phyloP scores from a whole-genome alignment of 2,113 vertebrate species.

The Elaphurus davidianus region DNA sequence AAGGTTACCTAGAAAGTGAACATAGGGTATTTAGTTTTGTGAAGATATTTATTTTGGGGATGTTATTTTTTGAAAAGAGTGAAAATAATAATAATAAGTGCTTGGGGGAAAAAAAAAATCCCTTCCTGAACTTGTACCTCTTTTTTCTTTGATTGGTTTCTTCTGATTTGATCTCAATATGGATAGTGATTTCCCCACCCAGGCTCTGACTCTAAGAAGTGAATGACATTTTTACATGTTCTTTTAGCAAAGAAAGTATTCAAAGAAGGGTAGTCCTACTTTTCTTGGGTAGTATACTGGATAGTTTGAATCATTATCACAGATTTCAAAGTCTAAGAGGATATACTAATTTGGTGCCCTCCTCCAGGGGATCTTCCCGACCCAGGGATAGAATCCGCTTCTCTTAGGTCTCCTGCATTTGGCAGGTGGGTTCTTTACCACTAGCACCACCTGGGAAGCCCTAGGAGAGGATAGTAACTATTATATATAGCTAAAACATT shows the following conservation, averaged over 20 bases:
- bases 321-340: constrained; percentile 66
- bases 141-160: neutral
- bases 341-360: constrained; percentile 49
- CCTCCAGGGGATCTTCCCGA: neutral
- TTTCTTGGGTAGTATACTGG: neutral
- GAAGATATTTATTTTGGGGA: neutral
- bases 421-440: neutral
- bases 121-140: neutral
- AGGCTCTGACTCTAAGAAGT: neutral
- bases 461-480: neutral
- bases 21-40: neutral
- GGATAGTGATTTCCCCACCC: neutral
- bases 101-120: neutral
- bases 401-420: neutral
- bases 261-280: neutral
- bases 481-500: neutral
- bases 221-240: neutral
- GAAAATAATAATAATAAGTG: neutral
- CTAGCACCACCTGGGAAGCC: neutral
- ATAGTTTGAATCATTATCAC: neutral
- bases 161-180: neutral
- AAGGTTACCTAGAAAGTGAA: neutral
- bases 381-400: neutral
- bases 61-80: neutral
- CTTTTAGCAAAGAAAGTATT: constrained; percentile 19